These are phyloP conservation scores for Acrocyrtus sp. DNA, from an alignment of 2,888 invertebrate genomes.

Conservation along the genomic window DNA sequence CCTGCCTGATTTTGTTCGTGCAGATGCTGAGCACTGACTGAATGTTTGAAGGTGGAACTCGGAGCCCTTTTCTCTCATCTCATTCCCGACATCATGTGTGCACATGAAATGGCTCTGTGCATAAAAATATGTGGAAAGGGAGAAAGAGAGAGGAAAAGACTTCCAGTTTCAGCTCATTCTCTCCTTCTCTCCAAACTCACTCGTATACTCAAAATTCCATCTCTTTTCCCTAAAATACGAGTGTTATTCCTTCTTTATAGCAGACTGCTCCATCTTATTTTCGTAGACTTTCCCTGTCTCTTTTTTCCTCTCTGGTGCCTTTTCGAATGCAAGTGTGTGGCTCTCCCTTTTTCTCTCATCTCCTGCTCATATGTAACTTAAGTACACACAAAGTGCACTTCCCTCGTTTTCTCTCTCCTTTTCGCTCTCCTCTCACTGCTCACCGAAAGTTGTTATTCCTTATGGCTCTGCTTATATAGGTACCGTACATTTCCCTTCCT, in stretches of 20 bases:
- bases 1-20: slow-evolving; percentile 7
- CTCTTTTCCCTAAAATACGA: too few relatives aligned
- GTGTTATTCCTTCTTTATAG: slow-evolving; percentile 22
- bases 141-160: slow-evolving; percentile 1
- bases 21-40: slow-evolving; percentile 34
- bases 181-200: background rate
- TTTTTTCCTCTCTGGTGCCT: slow-evolving; percentile 20
- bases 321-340: slow-evolving; percentile 8
- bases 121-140: too few relatives aligned
- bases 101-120: slow-evolving; percentile 7
- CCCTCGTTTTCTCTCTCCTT: too few relatives aligned
- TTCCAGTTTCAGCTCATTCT: background rate
- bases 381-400: slow-evolving; percentile 1
- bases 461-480: background rate
- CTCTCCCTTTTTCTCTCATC: background rate
- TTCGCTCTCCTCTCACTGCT: too few relatives aligned
- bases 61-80: slow-evolving; percentile 38
- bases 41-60: slow-evolving; percentile 30
- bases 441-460: background rate
- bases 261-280: slow-evolving; percentile 30
- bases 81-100: slow-evolving; percentile 24
- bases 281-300: slow-evolving; percentile 26
- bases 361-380: background rate
- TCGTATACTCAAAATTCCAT: background rate
- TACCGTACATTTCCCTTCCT: too few relatives aligned